Evolutionary conservation across 2,113 vertebrate species (phyloP).

Genomic region (Amphilophus citrinellus): DNA sequence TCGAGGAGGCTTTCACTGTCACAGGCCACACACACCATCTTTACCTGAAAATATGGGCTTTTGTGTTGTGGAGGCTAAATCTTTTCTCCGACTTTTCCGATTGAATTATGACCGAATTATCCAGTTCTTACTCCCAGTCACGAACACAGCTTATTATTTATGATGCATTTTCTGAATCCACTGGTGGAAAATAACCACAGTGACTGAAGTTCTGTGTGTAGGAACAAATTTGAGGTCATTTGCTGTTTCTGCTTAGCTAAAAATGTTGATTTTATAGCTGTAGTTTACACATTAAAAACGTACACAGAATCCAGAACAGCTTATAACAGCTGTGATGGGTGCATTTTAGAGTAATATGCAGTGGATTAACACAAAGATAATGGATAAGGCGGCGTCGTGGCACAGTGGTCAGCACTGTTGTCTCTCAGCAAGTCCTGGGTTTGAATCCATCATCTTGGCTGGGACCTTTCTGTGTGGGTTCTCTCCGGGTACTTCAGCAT

Average conservation of each 20-base stretch:
- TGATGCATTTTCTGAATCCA: not conserved
- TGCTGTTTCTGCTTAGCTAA: not conserved
- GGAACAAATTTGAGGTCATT: not conserved
- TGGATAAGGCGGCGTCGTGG: no score
- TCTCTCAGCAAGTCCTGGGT: no score
- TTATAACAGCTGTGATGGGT: not conserved
- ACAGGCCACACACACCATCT: not conserved
- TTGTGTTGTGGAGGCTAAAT: not conserved
- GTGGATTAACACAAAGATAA: no score
- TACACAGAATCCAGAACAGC: not conserved
- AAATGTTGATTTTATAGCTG: not conserved
- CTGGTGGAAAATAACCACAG: not conserved
- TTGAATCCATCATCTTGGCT: no score
- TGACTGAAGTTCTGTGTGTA: not conserved
- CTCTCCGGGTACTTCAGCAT: no score
- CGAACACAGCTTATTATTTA: not conserved
- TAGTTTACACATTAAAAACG: not conserved
- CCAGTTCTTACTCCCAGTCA: not conserved
- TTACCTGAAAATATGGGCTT: not conserved
- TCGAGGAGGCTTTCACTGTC: constrained; percentile 9
- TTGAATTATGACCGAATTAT: not conserved
- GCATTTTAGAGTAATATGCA: not conserved
- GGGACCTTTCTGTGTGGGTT: no score
- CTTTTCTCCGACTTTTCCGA: not conserved
- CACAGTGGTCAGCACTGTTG: no score